phyloP scores from a whole-genome alignment of 2,888 invertebrate genomes.

The Buathra laborator region DNA sequence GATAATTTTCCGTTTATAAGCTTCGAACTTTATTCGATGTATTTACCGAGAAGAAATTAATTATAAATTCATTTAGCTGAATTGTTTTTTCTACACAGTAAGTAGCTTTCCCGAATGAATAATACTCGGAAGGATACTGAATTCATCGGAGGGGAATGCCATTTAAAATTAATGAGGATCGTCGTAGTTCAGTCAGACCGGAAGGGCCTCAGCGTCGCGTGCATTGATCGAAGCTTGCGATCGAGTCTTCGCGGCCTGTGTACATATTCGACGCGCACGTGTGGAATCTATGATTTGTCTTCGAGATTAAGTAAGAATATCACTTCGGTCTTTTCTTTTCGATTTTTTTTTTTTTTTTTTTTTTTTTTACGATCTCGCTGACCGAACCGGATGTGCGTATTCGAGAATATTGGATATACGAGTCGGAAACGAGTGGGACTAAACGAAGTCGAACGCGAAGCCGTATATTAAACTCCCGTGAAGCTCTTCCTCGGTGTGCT shows the following conservation, averaged over 20 bases:
- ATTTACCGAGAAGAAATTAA: slow-evolving; percentile 45
- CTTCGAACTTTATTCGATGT: not conserved
- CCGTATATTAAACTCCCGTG: slow-evolving; percentile 26
- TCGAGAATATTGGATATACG: not conserved
- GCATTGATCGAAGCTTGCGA: slow-evolving; percentile 40
- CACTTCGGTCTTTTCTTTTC: not conserved
- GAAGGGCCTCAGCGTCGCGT: slow-evolving; percentile 47
- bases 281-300: slow-evolving; percentile 18
- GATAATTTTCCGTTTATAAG: not conserved
- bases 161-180: slow-evolving; percentile 61
- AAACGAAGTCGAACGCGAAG: slow-evolving; percentile 57
- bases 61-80: slow-evolving; percentile 24
- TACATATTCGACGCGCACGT: not conserved
- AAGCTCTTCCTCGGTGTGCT: not conserved
- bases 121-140: slow-evolving; percentile 52
- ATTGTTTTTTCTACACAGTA: not conserved
- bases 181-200: slow-evolving; percentile 43
- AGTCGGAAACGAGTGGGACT: not conserved
- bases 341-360: not conserved
- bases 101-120: slow-evolving; percentile 35
- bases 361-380: not conserved
- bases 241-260: slow-evolving; percentile 13
- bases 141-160: slow-evolving; percentile 42
- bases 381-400: slow-evolving; percentile 15
- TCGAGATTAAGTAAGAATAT: not conserved